These are phyloP conservation scores for Henricia sp. DNA, from an alignment of 53 echinoderm and acorn worm species.

Conservation along the genomic window DNA sequence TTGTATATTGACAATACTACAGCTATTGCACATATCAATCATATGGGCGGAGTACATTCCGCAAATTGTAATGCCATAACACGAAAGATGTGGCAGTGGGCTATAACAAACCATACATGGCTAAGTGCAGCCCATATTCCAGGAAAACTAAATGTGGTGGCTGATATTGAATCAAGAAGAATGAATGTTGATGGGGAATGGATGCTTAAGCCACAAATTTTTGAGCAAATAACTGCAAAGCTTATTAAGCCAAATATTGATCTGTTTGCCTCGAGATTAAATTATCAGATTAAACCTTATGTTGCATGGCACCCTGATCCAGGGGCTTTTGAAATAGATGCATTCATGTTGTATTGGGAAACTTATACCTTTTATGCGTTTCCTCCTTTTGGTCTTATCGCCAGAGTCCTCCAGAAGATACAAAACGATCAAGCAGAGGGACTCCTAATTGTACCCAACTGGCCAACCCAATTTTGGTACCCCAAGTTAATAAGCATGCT, in stretches of 20 bases:
- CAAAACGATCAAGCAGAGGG: neutral
- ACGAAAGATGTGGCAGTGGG: constrained; percentile 8
- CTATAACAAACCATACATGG: neutral
- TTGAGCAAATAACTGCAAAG: neutral
- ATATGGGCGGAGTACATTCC: constrained; percentile 15
- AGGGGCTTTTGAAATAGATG: constrained; percentile 6
- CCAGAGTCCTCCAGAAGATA: constrained; percentile 33
- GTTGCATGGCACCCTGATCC: constrained; percentile 25
- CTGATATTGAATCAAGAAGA: constrained; percentile 2
- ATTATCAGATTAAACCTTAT: constrained; percentile 27
- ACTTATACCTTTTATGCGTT: constrained; percentile 23
- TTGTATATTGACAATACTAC: constrained; percentile 7
- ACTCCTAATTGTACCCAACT: neutral
- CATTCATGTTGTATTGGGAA: neutral
- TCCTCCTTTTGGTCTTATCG: constrained; percentile 28
- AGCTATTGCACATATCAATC: constrained; percentile 31
- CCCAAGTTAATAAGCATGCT: neutral
- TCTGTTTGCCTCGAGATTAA: constrained; percentile 21
- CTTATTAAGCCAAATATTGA: constrained; percentile 5
- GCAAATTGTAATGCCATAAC: neutral
- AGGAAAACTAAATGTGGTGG: neutral
- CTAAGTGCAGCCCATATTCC: constrained; percentile 30
- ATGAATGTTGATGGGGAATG: constrained; percentile 16
- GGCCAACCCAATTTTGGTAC: constrained; percentile 2
- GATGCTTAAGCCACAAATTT: neutral